Conservation (phyloP, 2,113 vertebrate species). For the Cathartes aura region DNA sequence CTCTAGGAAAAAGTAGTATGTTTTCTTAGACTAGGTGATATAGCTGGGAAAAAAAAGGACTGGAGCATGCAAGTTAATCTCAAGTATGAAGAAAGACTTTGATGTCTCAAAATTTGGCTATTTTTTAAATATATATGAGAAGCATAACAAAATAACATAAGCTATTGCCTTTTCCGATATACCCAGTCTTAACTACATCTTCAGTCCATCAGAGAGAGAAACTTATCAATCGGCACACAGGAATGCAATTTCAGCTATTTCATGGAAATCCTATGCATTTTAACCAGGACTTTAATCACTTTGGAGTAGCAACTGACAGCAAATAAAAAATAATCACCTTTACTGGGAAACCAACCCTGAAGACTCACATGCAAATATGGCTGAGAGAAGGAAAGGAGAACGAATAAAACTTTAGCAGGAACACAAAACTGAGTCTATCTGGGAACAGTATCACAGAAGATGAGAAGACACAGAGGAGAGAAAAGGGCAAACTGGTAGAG, state of each 20-base stretch:
- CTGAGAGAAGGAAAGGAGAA: background rate
- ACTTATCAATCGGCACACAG: background rate
- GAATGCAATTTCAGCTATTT: background rate
- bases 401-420: background rate
- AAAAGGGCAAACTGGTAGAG: background rate
- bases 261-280: conserved; percentile 17
- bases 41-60: background rate
- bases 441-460: background rate
- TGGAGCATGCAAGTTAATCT: background rate
- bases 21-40: background rate
- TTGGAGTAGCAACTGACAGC: background rate
- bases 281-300: conserved; percentile 3
- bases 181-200: background rate
- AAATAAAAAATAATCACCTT: background rate
- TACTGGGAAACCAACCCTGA: background rate
- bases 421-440: background rate
- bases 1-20: background rate
- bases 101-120: background rate
- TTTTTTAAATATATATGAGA: background rate
- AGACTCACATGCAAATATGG: background rate
- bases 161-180: background rate
- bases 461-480: background rate
- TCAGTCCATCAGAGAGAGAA: background rate
- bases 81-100: background rate
- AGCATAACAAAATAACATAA: background rate